Base-by-base conservation (phyloP, 2,113 vertebrate species). In the Machaerirhynchus nigripectus region DNA sequence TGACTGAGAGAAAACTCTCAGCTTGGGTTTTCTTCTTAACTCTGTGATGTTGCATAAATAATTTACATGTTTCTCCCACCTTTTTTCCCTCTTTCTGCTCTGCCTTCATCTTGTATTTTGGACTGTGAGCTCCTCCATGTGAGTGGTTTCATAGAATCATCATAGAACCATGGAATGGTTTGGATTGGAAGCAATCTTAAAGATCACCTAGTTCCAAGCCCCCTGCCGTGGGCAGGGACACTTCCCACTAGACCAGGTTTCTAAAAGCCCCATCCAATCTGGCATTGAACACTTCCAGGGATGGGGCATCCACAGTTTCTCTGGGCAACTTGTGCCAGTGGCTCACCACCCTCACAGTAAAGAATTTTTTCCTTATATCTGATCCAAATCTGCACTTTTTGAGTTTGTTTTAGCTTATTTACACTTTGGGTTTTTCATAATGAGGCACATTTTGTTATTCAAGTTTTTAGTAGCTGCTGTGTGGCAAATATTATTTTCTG, bases 181-280 rank as follows among this genome's bases (percentile, higher is more conserved):
- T 49, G 35, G 21, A 1, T 63, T 77, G 40, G 12, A 71, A 63
- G 6, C 1, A 4, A 42, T 26, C 17, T 69, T 47, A 35, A 40
- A 61, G n/a, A 3, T 37, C 31, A 69, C 3, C 26, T 1, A 13
- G 7, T 56, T 31, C 15, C 40, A 50, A 20, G 0, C 2, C 3
- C 3, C 11, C 42, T 50, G 26, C 5, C 14, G 9, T 31, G 35
- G 42, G 2, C 33, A 37, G 33, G 7, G 52, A 21, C 28, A 39
- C 3, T 9, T 89, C 52, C 33, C 28, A n/a, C 11, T 10, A 46
- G 19, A 39, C 11, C 46, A 17, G 9, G 2, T 4, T 74, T 6
- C 16, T 75, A 28, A 39, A 1, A 75, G 19, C 16, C 28, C 9
- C 53, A 18, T 39, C 10, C 10, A 65, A 1, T 0, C 50, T 28